Percentiles rank a stretch among this genome's conserved stretches.
Evolutionary conservation across 2,113 vertebrate genomes (phyloP).

Genomic region (Phodopus roborovskii): DNA sequence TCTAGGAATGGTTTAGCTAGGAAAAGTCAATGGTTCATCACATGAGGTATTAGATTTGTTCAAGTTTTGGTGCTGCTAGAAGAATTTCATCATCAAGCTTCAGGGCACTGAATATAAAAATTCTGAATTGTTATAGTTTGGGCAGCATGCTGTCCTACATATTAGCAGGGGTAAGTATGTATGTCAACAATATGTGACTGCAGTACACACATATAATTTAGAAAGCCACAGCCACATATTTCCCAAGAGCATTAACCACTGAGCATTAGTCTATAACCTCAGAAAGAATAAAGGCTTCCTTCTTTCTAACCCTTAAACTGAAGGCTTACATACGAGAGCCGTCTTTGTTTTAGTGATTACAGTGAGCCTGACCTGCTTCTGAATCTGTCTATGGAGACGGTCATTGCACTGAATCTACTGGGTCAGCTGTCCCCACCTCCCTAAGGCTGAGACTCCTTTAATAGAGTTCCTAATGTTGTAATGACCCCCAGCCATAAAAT

Average conservation of each 20-base stretch:
- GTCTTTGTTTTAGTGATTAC: slow-evolving; percentile 19
- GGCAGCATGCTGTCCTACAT: background rate
- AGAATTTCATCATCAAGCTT: background rate
- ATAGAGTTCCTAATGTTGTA: background rate
- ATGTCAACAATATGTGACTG: background rate
- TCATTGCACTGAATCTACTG: background rate
- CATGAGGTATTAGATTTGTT: background rate
- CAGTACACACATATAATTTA: background rate
- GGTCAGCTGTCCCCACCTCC: background rate
- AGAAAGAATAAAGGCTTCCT: background rate
- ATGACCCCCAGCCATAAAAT: background rate
- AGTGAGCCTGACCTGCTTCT: background rate
- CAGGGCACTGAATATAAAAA: background rate
- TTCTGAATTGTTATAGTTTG: background rate
- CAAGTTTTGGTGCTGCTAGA: background rate
- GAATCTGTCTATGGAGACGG: background rate
- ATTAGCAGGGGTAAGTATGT: background rate
- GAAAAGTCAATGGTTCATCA: background rate
- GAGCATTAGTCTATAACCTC: background rate
- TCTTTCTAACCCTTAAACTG: slow-evolving; percentile 8
- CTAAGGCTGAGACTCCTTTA: background rate
- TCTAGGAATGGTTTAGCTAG: background rate
- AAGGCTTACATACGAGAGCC: background rate
- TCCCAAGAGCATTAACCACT: background rate
- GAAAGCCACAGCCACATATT: background rate